A percentile compares a stretch with the other conserved stretches of the same genome.
phyloP scores from a whole-genome alignment of 2,888 invertebrate species.

The Drosophila suboccidentalis region DNA sequence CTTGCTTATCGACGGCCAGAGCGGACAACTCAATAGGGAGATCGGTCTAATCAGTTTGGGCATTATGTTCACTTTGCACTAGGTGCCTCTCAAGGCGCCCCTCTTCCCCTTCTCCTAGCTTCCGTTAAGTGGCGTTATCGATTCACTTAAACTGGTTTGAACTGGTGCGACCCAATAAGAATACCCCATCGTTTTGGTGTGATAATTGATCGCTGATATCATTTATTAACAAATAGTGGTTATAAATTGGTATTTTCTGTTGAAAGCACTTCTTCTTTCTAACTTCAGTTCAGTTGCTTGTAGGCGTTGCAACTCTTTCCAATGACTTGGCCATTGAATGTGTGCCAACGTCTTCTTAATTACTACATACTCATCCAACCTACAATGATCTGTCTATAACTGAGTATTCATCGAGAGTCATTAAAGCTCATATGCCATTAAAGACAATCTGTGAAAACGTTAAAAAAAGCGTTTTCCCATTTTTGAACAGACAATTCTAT shows the following conservation, averaged over 20 bases:
- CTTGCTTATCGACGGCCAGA: constrained; percentile 29
- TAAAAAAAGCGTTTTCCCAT: neutral
- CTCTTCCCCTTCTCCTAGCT: constrained; percentile 1
- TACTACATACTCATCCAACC: constrained; percentile 13
- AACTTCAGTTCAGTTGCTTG: neutral
- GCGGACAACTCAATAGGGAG: neutral
- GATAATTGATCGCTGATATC: constrained; percentile 9
- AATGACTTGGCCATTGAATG: constrained; percentile 26
- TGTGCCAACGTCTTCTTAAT: constrained; percentile 34
- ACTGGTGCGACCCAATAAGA: neutral
- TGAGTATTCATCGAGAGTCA: constrained; percentile 29
- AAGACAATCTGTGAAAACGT: constrained; percentile 9
- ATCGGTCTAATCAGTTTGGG: constrained; percentile 36
- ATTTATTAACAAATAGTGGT: constrained; percentile 7
- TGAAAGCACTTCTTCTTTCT: neutral
- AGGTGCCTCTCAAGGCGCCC: neutral
- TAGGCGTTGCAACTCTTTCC: constrained; percentile 8
- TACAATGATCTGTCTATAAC: constrained; percentile 5
- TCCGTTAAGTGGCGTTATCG: constrained; percentile 13
- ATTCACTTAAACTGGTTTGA: constrained; percentile 7
- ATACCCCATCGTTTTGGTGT: neutral
- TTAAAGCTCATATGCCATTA: constrained; percentile 21
- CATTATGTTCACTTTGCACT: constrained; percentile 15
- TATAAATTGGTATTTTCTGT: neutral
- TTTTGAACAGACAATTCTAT: constrained; percentile 6